These are phyloP conservation scores for Thalpophila matura DNA, from an alignment of 2,888 invertebrate genomes.

Conservation along the genomic window DNA sequence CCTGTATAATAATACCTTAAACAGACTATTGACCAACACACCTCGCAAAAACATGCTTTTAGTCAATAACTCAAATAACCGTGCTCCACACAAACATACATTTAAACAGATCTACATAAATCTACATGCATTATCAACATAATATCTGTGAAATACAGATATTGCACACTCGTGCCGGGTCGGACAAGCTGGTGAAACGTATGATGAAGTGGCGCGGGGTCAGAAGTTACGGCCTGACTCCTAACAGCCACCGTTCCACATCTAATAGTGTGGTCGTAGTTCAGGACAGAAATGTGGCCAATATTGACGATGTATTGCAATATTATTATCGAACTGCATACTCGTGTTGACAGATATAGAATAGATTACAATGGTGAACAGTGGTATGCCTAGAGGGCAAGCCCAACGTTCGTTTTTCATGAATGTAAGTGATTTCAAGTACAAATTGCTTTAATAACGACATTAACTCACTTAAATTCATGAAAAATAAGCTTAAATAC, in stretches of 20 bases:
- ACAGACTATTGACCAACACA: not conserved
- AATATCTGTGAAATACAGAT: slow-evolving; percentile 42
- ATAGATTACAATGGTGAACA: no score
- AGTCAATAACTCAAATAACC: slow-evolving; percentile 33
- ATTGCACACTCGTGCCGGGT: slow-evolving; percentile 50
- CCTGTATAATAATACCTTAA: slow-evolving; percentile 1
- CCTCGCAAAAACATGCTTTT: slow-evolving; percentile 12
- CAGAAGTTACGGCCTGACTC: slow-evolving; percentile 45
- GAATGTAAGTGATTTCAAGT: no score
- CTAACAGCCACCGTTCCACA: slow-evolving; percentile 52
- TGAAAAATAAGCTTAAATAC: no score
- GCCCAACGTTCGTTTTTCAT: no score
- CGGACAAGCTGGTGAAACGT: slow-evolving; percentile 47
- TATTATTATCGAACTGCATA: slow-evolving; percentile 26
- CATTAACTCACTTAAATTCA: no score
- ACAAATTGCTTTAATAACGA: no score
- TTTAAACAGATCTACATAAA: slow-evolving; percentile 47
- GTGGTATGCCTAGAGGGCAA: no score
- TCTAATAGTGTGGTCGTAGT: slow-evolving; percentile 43
- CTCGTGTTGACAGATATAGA: no score
- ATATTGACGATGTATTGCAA: slow-evolving; percentile 14
- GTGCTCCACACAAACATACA: slow-evolving; percentile 40
- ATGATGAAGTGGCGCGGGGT: slow-evolving; percentile 54
- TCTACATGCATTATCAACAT: slow-evolving; percentile 46
- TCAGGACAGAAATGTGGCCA: slow-evolving; percentile 17